Base-by-base conservation (phyloP, 2,113 vertebrate species). In the Vidua chalybeata region DNA sequence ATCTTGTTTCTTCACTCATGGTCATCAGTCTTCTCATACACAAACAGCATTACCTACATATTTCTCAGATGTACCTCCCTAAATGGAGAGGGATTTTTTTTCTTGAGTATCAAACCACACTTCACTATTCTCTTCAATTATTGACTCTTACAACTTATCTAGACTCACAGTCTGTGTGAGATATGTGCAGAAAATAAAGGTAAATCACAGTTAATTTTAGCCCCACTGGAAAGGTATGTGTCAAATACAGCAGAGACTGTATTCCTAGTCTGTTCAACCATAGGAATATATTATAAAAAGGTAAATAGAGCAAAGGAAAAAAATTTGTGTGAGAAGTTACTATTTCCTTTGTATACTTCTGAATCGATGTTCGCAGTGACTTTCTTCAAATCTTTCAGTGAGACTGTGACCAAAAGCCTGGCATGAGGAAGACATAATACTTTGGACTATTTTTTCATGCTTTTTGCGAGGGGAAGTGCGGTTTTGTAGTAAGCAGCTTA, bases 311-410 rank as follows among this genome's bases (percentile, higher is more conserved):
- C 5, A 62, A 33, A 78, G 7, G 19, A 31, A 63, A 73, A 69
- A 13, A 33, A 0, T 0, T 11, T 52, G 2, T 39, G 7, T 26
- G 5, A 41, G 4, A 82, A 78, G 7, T 61, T 41, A 30, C 16
- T 51, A 13, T 62, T 72, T 87, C 14, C 30, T 85, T 82, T 91
- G 15, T 52, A 35, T 58, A 48, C 28, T 87, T 84, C 33, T 77
- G 61, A 69, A 84, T 13, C 0, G 1, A 61, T 22, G 10, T 21
- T 77, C 64, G 23, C 28, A 51, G 39, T 26, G 24, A 46, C 87
- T 73, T 84, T 71, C n/a, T 78, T 71, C 16, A 85, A 49, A 49
- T 56, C 10, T 78, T 92, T n/a, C 14, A 35, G 20, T 77, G 30
- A 81, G 12, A 28, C 59, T 62, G 28, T 63, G 54, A 63, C 7